These are phyloP conservation scores for Platynereis dumerilii DNA, from an alignment of 2,888 invertebrate genomes.

Conservation along the genomic window DNA sequence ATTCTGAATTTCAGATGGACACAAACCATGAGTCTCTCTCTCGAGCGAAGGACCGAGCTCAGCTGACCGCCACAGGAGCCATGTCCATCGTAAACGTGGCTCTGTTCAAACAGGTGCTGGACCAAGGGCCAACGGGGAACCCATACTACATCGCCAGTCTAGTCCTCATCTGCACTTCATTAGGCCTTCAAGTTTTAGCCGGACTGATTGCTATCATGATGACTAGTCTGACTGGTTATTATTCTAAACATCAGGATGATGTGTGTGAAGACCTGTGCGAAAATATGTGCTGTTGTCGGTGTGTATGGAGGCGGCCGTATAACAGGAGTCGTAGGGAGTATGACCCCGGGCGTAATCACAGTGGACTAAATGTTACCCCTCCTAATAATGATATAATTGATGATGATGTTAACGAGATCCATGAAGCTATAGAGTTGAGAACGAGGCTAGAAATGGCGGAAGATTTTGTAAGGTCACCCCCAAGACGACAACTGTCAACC, in stretches of 20 bases:
- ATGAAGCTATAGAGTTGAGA: not conserved
- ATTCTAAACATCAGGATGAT: constrained; percentile 6
- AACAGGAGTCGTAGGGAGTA: not conserved
- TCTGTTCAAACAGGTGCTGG: constrained; percentile 10
- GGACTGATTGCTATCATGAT: constrained; percentile 4
- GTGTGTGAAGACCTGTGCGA: constrained; percentile 5
- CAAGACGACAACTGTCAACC: not conserved
- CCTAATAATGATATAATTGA: too few species aligned
- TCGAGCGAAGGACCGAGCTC: constrained; percentile 14
- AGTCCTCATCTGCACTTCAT: constrained; percentile 1
- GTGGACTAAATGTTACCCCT: not conserved
- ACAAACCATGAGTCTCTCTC: not conserved
- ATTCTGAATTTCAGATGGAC: constrained; percentile 2
- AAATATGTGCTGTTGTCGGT: constrained; percentile 5
- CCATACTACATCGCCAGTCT: constrained; percentile 8
- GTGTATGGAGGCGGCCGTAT: not conserved
- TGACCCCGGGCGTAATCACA: not conserved
- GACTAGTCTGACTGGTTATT: constrained; percentile 1
- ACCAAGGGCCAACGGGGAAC: not conserved
- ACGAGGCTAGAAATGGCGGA: not conserved
- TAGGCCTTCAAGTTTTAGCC: constrained; percentile 8
- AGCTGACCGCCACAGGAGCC: constrained; percentile 18
- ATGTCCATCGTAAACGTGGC: constrained; percentile 14
- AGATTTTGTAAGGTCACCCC: not conserved
- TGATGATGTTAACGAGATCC: too few species aligned